Base-by-base conservation (phyloP, 2,113 vertebrate species). In the Ondatra zibethicus region DNA sequence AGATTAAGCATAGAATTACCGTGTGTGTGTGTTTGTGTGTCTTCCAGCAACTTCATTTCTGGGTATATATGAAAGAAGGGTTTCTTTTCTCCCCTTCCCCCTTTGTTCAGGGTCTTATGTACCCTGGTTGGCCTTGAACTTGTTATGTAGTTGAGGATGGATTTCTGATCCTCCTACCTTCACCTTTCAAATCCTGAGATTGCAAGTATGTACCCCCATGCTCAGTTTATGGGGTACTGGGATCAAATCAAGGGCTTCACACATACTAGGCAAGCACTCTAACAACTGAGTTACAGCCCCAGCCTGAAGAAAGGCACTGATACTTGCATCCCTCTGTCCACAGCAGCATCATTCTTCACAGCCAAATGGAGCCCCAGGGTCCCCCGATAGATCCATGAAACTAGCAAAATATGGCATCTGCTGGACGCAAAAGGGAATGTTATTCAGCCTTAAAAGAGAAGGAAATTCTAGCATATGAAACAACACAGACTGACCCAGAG, bases 371-470 rank as follows among this genome's bases (percentile, higher is more conserved):
- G 52, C 11, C 4, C 7, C 14, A 39, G 25, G 45, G 25, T 25
- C 31, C 27, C 2, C 3, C 0, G 39, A 50, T 8, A 6, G 7
- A 31, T 65, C 9, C 42, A 39, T 12, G 4, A 45, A 12, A 29
- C 33, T 47, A n/a, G 16, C 3, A 72, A 47, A 73, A 12, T 50
- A 5, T 65, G 12, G 5, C 21, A 11, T 17, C 11, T 25, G 17
- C 5, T 33, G 3, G 10, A 17, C 9, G 21, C 25, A 36, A 9
- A 47, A 19, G 11, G 27, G 36, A 65, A 33, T 89, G 50, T 39
- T 42, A 39, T 42, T 42, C 29, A 50, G 25, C 19, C 33, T 65
- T 42, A 25, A 75, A 84, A 21, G 61, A 36, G 8, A 94, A 65
- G 19, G 25, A 52, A 6, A 89, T 63, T 73, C 42, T 75, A 78